These are phyloP conservation scores for Ceriagrion tenellum DNA, from an alignment of 2,888 invertebrate species.

Conservation along the genomic window DNA sequence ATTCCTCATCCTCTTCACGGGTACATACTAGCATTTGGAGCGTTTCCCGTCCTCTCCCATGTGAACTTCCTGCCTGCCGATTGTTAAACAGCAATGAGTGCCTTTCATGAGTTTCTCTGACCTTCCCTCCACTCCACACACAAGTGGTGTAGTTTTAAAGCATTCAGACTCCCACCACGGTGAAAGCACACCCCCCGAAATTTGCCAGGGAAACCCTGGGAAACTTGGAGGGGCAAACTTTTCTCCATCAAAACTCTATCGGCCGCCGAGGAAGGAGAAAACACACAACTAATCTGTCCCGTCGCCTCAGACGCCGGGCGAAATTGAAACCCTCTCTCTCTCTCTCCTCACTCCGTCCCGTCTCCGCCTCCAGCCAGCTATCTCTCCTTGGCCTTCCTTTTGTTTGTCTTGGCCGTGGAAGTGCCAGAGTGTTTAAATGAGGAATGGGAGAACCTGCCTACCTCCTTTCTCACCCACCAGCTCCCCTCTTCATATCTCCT, in stretches of 20 bases:
- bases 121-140: background rate
- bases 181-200: background rate
- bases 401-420: background rate
- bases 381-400: background rate
- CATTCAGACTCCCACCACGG: background rate
- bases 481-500: background rate
- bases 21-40: background rate
- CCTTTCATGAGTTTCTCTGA: background rate
- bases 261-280: background rate
- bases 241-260: conserved; percentile 39
- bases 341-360: background rate
- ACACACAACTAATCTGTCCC: conserved; percentile 47
- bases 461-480: too few relatives aligned
- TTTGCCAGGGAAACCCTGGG: background rate
- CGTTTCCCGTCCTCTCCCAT: background rate
- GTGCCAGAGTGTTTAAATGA: background rate
- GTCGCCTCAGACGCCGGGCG: conserved; percentile 1
- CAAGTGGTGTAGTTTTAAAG: background rate
- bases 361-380: background rate
- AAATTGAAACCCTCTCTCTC: conserved; percentile 8
- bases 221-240: conserved; percentile 29
- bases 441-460: background rate
- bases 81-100: background rate
- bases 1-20: too few relatives aligned
- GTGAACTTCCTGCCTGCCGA: background rate